Evolutionary conservation across 2,888 invertebrate genomes (phyloP), one percentile per base, ranked within the genome.

Genomic region (Neoascia interrupta): DNA sequence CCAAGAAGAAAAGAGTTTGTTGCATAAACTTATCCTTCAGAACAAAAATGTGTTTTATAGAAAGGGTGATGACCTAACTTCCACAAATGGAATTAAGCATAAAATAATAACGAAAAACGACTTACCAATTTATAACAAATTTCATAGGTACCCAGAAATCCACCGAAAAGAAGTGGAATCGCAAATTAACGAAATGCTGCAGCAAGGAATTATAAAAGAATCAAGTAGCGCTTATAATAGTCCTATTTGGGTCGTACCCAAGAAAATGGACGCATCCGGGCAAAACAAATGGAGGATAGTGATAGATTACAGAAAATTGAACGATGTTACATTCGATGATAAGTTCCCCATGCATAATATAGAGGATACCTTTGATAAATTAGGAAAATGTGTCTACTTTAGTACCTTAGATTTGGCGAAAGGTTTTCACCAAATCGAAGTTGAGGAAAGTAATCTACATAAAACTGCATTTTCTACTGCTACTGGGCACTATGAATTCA

Each of bases 161-260:
- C 45, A 60, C 15, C 34, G 36, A 13, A 31, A 45, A 1, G 64
- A 56, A 36, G 56, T 75, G 0, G 31, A 68, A 1, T 31, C 26
- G 10, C 56, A 80, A 61, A 53, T 73, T 6, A n/a, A 34, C 21
- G 64, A 72, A 13, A 36, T 72, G 58, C n/a, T 68, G 16, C 34
- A 69, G 10, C 66, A 56, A 37, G 56, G 37, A 6, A 73, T 72
- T 15, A 79, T 79, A 1, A 45, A 23, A 47, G 18, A 11, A 5
- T 11, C 13, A 10, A 49, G 10, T 28, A 64, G 69, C 4, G 37
- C 63, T 6, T 64, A 63, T 19, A 66, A 73, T 16, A 45, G 37
- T 1, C 63, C 69, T 0, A 63, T 70, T 10, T 45, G 43, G 43
- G 16, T 45, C 11, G 53, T 64, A 3, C 51, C 54, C 13, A 56